Percentiles rank a stretch among this genome's conserved stretches.
Evolutionary conservation across 2,113 vertebrate genomes (phyloP).

Genomic region (Onychostruthus taczanowskii): DNA sequence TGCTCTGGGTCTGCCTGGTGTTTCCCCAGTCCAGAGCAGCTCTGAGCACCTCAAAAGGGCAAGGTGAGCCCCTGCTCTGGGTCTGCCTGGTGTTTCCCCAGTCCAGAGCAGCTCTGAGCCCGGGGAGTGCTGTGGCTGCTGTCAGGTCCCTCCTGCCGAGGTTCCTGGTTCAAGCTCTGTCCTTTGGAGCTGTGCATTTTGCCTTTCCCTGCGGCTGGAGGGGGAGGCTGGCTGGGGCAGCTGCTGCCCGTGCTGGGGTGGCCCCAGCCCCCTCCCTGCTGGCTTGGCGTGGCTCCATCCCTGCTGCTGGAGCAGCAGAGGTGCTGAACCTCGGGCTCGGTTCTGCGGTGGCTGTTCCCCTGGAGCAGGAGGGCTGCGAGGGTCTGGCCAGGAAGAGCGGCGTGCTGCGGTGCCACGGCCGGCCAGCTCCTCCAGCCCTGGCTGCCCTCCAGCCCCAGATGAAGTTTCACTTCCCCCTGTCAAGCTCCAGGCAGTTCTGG

Average conservation of each 20-base stretch:
- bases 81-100: neutral
- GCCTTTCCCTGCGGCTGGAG: neutral
- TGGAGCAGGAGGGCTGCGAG: neutral
- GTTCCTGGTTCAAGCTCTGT: neutral
- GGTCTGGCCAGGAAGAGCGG: neutral
- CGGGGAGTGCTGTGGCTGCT: neutral
- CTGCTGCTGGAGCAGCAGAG: neutral
- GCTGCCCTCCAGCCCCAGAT: neutral
- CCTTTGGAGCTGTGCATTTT: neutral
- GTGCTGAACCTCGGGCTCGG: fast-evolving
- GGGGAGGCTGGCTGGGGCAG: neutral
- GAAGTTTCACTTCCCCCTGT: slow-evolving; percentile 32
- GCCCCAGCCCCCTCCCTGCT: neutral
- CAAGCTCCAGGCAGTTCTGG: slow-evolving; percentile 21
- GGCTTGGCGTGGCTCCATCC: fast-evolving
- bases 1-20: neutral
- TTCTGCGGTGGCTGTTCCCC: neutral
- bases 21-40: neutral
- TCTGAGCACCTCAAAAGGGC: fast-evolving
- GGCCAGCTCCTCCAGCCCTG: neutral
- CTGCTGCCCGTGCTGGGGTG: neutral
- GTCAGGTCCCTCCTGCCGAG: neutral
- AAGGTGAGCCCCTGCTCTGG: neutral
- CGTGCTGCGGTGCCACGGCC: neutral
- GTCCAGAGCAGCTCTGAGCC: neutral